Base-by-base conservation (phyloP, 2,888 invertebrate species). In the Galerucella nymphaeae region DNA sequence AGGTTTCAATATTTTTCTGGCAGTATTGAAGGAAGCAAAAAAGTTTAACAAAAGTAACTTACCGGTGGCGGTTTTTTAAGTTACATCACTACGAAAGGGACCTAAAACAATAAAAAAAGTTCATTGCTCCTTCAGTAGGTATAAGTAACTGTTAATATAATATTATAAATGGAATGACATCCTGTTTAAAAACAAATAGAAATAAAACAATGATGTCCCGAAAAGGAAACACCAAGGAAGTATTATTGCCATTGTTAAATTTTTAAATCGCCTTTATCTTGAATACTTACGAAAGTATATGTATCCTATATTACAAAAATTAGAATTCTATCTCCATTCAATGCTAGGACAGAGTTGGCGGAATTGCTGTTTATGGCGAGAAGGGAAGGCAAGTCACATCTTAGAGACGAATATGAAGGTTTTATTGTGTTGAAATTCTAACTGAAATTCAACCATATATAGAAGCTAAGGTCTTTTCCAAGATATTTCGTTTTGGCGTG, bases 191-290 rank as follows among this genome's bases (percentile, higher is more conserved):
- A 74, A 66, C 45, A 53, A 42, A 66, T 67, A 67, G 65, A 70
- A 70, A 69, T 70, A 72, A 76, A 72, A 76, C 76, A 74, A 74
- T 74, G 71, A 50, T 50, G 64, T 68, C 65, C 76, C 65, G 45
- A 73, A 76, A 76, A 71, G 76, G 76, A 76, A 76, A 73, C 71
- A 67, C 61, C 66, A 70, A 76, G 76, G 74, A 74, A 74, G 41
- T 16, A 48, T 65, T 9, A 38, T 65, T 66, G 66, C 63, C 66
- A 73, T 74, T 76, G 76, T 74, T 74, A 70, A 76, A 74, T 76
- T 74, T 71, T 72, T 76, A 67, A 38, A 61, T 61, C 61, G 61
- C 61, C 61, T 61, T 61, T 41, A 41, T 41, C 61, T 61, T 2
- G n/a, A 16, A 14, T 50, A n/a, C 50, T 61, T 38, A 20, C 1